These are phyloP conservation scores for Neria commutata DNA, from an alignment of 2,888 invertebrate species.

Conservation along the genomic window DNA sequence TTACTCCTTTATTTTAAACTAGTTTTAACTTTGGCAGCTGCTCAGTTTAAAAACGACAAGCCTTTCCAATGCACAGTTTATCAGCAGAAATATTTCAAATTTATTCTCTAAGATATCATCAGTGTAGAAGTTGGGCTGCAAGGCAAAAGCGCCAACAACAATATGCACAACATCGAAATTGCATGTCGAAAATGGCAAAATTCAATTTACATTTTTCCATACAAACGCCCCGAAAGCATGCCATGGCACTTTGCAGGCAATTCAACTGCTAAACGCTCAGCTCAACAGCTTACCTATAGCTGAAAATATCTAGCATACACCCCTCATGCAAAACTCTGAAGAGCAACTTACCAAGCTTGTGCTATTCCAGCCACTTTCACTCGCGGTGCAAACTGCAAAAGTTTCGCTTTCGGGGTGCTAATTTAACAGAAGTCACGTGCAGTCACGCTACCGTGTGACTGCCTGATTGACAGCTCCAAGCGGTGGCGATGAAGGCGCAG, in stretches of 20 bases:
- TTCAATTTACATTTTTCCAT: constrained; percentile 18
- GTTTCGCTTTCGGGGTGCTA: constrained; percentile 26
- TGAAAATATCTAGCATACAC: too few relatives aligned
- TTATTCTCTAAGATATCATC: too few relatives aligned
- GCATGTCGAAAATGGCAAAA: constrained; percentile 8
- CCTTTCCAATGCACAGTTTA: too few relatives aligned
- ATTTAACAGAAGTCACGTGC: constrained; percentile 26
- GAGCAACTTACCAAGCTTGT: neutral
- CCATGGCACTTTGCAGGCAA: neutral
- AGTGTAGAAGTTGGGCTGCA: neutral
- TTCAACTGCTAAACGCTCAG: neutral
- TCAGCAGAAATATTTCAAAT: too few relatives aligned
- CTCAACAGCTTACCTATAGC: too few relatives aligned
- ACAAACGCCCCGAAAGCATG: constrained; percentile 8
- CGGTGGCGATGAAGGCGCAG: too few relatives aligned
- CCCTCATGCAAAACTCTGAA: too few relatives aligned
- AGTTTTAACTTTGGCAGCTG: too few relatives aligned
- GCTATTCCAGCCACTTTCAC: neutral
- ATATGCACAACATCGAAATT: neutral
- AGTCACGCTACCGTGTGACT: constrained; percentile 24
- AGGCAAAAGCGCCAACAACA: neutral
- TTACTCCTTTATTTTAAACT: too few relatives aligned
- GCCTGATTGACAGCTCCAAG: neutral
- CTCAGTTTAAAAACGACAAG: too few relatives aligned
- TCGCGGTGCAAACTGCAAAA: neutral